Evolutionary conservation across 2,888 invertebrate species (phyloP).

Genomic region (Philonicus albiceps): DNA sequence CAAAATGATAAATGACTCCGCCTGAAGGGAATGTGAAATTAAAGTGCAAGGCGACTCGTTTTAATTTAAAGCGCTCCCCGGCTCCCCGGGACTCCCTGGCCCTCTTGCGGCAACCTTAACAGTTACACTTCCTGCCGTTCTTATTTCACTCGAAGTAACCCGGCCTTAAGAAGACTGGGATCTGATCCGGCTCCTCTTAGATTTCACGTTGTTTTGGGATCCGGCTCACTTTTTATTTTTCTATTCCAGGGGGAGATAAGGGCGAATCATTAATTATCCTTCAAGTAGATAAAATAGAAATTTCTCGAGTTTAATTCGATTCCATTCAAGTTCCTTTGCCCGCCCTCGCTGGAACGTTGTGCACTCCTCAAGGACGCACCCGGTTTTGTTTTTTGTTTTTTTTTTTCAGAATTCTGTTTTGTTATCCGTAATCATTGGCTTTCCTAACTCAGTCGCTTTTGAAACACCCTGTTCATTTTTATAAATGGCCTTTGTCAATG

Average conservation of each 20-base stretch:
- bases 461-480: not conserved
- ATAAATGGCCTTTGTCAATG: not conserved
- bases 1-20: constrained; percentile 50
- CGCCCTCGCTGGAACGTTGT: not conserved
- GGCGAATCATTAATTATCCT: constrained; percentile 53
- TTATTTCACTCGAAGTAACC: constrained; percentile 8
- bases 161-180: constrained; percentile 35
- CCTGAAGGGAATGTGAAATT: constrained; percentile 50
- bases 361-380: not conserved
- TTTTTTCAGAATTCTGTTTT: not conserved
- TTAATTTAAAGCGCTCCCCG: constrained; percentile 49
- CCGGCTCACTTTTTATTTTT: constrained; percentile 17
- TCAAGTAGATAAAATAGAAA: constrained; percentile 51
- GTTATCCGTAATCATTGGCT: not conserved
- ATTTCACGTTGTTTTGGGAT: constrained; percentile 19
- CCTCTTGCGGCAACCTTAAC: not conserved
- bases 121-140: constrained; percentile 35
- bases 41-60: constrained; percentile 49
- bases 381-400: not conserved
- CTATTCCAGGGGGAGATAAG: constrained; percentile 50
- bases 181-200: constrained; percentile 39
- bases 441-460: not conserved
- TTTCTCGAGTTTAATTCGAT: constrained; percentile 44
- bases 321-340: constrained; percentile 23
- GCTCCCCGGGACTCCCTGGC: not conserved